Evolutionary conservation across 2,888 invertebrate genomes (phyloP).

Genomic region (Panopea generosa): DNA sequence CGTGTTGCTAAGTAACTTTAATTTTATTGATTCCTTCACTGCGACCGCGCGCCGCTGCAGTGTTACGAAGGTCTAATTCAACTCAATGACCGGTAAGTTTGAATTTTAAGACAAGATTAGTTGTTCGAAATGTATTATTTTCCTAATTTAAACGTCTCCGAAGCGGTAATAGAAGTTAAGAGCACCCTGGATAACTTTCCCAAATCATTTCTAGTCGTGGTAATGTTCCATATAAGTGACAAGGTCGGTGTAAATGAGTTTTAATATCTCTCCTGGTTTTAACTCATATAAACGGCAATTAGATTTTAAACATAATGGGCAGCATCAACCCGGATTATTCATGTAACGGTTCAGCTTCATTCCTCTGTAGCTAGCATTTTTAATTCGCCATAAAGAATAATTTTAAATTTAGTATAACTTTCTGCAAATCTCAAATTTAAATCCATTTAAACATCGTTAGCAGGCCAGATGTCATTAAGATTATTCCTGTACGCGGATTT

Average conservation of each 20-base stretch:
- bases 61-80: conserved; percentile 44
- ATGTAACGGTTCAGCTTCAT: not conserved
- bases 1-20: conserved; percentile 36
- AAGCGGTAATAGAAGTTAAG: conserved; percentile 37
- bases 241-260: conserved; percentile 42
- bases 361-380: too few species aligned
- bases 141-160: conserved; percentile 48
- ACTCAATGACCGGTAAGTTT: conserved; percentile 54
- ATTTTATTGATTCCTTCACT: conserved; percentile 28
- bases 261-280: conserved; percentile 43
- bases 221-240: conserved; percentile 38
- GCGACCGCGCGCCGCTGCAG: not conserved
- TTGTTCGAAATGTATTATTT: conserved; percentile 51
- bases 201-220: conserved; percentile 41
- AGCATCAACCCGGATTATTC: conserved; percentile 9
- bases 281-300: conserved; percentile 21
- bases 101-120: conserved; percentile 51
- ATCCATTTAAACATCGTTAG: too few species aligned
- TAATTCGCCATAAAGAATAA: too few species aligned
- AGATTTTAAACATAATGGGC: conserved; percentile 32
- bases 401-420: too few species aligned
- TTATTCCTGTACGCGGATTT: too few species aligned
- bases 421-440: too few species aligned
- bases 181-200: conserved; percentile 30
- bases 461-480: too few species aligned